Conservation (phyloP, 2,888 invertebrate species). For the Cybosia mesomella region DNA sequence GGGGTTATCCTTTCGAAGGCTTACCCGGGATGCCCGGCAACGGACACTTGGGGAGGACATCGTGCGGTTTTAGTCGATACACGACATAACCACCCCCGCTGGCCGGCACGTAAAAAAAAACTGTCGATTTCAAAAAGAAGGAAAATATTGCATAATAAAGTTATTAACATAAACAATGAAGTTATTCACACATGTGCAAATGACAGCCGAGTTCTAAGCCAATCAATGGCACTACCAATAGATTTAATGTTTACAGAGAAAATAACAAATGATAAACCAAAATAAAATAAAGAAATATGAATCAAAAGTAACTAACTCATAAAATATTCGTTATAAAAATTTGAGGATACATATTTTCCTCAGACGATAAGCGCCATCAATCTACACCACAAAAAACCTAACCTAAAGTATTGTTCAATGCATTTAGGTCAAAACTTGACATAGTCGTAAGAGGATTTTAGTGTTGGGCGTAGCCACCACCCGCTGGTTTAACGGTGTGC, state of each 20-base stretch:
- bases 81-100: too few species aligned
- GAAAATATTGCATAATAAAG: too few species aligned
- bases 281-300: background rate
- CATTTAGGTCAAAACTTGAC: conserved; percentile 48
- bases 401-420: conserved; percentile 47
- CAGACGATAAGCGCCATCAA: conserved; percentile 28
- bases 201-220: too few species aligned
- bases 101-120: too few species aligned
- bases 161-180: too few species aligned
- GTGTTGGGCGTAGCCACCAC: conserved; percentile 27
- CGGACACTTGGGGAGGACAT: too few species aligned
- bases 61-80: too few species aligned
- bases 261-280: background rate
- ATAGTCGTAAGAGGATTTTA: conserved; percentile 32
- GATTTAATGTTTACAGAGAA: background rate
- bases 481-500: conserved; percentile 51
- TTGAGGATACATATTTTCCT: conserved; percentile 43
- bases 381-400: conserved; percentile 42
- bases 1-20: too few species aligned
- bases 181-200: too few species aligned
- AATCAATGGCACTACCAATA: too few species aligned
- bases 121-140: too few species aligned
- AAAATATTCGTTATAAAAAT: conserved; percentile 45
- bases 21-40: too few species aligned
- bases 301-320: background rate